Evolutionary conservation across 2,797 vertebrate species (phyloP).

Genomic region (Myioborus miniatus): DNA sequence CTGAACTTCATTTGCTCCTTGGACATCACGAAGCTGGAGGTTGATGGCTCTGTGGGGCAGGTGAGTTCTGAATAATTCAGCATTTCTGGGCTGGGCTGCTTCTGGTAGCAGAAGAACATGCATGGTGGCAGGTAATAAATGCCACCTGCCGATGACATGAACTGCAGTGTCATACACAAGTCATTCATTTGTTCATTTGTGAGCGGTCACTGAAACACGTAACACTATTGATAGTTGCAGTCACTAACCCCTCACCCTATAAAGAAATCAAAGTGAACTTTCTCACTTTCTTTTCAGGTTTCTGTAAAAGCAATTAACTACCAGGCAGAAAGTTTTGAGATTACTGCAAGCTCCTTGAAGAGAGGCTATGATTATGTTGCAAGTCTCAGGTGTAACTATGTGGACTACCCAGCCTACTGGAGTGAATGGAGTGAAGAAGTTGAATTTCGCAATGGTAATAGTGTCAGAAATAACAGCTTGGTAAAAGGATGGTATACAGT

Average conservation of each 20-base stretch:
- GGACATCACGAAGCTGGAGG: not conserved
- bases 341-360: constrained; percentile 37
- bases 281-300: constrained; percentile 6
- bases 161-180: not conserved
- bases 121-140: not conserved
- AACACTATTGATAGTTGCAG: not conserved
- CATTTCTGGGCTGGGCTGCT: not conserved
- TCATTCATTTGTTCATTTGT: not conserved
- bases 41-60: not conserved
- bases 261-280: not conserved
- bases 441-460: constrained; percentile 62
- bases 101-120: not conserved
- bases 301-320: constrained; percentile 43
- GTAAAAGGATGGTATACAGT: not conserved
- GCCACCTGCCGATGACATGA: not conserved
- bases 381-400: constrained; percentile 31
- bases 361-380: constrained; percentile 21
- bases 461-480: not conserved
- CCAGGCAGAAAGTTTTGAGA: constrained; percentile 8
- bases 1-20: not conserved
- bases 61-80: not conserved
- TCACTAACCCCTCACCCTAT: not conserved
- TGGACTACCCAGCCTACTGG: constrained; percentile 31
- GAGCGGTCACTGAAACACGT: not conserved
- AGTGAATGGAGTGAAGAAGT: constrained; percentile 74